phyloP scores from a whole-genome alignment of 2,888 invertebrate genomes.

The Cryptocheilus praepositus region DNA sequence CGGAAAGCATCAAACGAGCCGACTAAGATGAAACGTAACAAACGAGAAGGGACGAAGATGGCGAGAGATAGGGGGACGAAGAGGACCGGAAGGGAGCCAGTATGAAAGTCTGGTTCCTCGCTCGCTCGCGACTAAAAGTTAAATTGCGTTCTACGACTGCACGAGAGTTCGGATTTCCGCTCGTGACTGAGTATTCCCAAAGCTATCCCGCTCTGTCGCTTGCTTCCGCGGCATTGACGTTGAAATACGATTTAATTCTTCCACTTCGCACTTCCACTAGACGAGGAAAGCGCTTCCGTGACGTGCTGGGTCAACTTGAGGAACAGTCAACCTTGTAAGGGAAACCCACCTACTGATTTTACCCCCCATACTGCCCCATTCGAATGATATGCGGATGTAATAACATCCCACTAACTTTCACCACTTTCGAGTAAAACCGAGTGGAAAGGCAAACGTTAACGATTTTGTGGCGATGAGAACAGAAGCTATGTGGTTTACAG shows the following conservation, averaged over 20 bases:
- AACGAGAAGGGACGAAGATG: slow-evolving; percentile 15
- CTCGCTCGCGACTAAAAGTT: slow-evolving; percentile 69
- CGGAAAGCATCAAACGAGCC: too few species aligned
- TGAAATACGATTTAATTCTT: slow-evolving; percentile 71
- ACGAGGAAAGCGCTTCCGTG: slow-evolving; percentile 50
- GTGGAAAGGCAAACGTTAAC: too few species aligned
- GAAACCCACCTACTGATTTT: neutral
- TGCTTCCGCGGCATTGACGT: slow-evolving; percentile 63
- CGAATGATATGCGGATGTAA: slow-evolving; percentile 40
- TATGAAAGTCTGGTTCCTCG: slow-evolving; percentile 48
- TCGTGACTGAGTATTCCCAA: slow-evolving; percentile 69
- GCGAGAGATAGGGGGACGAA: slow-evolving; percentile 12
- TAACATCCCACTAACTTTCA: slow-evolving; percentile 34
- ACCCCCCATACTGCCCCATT: slow-evolving; percentile 1
- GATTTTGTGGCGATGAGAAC: too few species aligned
- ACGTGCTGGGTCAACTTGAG: slow-evolving; percentile 30
- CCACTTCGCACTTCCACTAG: slow-evolving; percentile 60
- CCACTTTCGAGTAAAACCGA: too few species aligned
- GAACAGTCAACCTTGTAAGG: neutral
- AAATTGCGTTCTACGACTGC: slow-evolving; percentile 69
- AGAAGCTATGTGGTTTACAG: too few species aligned
- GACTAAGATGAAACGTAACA: too few species aligned
- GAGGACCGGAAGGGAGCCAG: slow-evolving; percentile 21
- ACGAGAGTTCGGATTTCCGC: slow-evolving; percentile 66
- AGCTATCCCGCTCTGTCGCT: slow-evolving; percentile 54